These are phyloP conservation scores for Acromyrmex echinatior DNA, from an alignment of 1,140 invertebrate genomes.

Conservation along the genomic window DNA sequence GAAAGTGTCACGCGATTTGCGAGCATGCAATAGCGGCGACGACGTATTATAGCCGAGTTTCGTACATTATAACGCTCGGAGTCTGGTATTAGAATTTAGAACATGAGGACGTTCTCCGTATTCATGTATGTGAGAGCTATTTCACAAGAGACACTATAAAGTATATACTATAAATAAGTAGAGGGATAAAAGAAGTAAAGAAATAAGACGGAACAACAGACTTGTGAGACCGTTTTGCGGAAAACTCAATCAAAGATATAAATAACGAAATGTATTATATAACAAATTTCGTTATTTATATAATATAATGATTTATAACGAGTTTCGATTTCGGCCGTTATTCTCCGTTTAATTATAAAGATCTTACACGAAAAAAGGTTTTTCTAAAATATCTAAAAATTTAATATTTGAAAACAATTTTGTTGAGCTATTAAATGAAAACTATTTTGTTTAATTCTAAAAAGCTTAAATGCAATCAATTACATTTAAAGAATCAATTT, in stretches of 20 bases:
- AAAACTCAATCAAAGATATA: not conserved
- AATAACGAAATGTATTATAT: not conserved
- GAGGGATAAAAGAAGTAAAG: constrained; percentile 50
- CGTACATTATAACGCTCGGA: constrained; percentile 15
- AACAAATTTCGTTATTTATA: too few relatives aligned
- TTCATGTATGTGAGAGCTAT: not conserved
- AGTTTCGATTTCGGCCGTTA: not conserved
- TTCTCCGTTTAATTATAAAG: not conserved
- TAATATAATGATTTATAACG: not conserved
- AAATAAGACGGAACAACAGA: constrained; percentile 9
- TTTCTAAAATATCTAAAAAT: too few relatives aligned
- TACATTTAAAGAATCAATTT: too few relatives aligned
- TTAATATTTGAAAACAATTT: too few relatives aligned
- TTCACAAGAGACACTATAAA: constrained; percentile 18
- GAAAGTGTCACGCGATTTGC: constrained; percentile 50
- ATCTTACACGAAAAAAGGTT: not conserved
- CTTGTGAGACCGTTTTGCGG: not conserved
- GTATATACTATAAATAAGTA: not conserved
- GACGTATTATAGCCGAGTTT: constrained; percentile 62
- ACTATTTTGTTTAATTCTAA: too few relatives aligned
- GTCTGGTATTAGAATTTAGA: not conserved
- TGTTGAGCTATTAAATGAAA: too few relatives aligned
- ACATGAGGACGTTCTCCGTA: not conserved
- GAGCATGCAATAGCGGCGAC: constrained; percentile 42
- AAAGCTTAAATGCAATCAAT: too few relatives aligned